Evolutionary conservation across 2,113 vertebrate species (phyloP).

Genomic region (Callospermophilus lateralis): DNA sequence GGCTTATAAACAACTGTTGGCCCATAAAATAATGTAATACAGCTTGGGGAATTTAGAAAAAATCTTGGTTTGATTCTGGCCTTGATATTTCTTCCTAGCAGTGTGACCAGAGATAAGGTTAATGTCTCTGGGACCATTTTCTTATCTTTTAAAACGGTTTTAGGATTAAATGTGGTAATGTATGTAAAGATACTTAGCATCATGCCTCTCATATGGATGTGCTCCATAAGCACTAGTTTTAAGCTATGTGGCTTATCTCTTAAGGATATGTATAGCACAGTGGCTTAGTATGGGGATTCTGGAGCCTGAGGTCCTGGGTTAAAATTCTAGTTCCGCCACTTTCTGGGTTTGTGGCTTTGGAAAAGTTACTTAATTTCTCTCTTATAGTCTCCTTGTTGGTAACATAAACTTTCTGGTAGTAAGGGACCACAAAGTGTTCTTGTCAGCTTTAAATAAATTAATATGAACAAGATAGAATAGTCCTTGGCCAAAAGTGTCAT

Average conservation of each 20-base stretch:
- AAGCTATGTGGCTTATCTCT: neutral
- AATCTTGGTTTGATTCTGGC: slow-evolving; percentile 34
- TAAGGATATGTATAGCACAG: neutral
- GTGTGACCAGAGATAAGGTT: neutral
- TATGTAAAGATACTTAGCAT: neutral
- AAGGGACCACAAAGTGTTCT: neutral
- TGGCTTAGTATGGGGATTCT: neutral
- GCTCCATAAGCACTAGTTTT: neutral
- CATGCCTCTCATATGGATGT: neutral
- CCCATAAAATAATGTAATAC: slow-evolving; percentile 28
- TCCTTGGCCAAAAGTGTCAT: slow-evolving; percentile 23
- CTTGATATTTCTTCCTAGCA: neutral
- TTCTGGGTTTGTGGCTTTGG: neutral
- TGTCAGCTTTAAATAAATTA: slow-evolving; percentile 7
- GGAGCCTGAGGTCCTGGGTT: neutral
- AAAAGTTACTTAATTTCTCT: neutral
- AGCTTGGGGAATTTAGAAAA: neutral
- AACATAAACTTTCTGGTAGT: slow-evolving; percentile 38
- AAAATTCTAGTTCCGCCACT: neutral
- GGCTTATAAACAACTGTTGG: neutral
- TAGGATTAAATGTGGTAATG: slow-evolving; percentile 30
- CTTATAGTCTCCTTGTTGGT: slow-evolving; percentile 22
- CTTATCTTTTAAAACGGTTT: slow-evolving; percentile 1
- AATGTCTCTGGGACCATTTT: neutral
- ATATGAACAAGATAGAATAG: slow-evolving; percentile 52